These are phyloP conservation scores for Phortica okadai DNA, from an alignment of 2,888 invertebrate genomes.

Conservation along the genomic window DNA sequence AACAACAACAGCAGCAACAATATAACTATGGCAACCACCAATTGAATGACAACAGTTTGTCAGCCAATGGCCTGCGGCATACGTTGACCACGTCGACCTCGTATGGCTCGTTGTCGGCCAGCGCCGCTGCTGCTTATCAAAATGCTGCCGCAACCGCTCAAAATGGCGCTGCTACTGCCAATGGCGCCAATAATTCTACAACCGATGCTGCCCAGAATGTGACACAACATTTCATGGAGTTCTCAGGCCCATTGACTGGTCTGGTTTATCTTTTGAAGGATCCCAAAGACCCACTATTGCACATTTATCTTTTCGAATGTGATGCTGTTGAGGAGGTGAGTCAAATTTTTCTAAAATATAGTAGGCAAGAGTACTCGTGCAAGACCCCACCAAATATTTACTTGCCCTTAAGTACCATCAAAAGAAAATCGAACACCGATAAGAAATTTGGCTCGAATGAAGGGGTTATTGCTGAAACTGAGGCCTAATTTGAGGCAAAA, in stretches of 20 bases:
- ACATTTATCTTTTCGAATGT: conserved; percentile 85
- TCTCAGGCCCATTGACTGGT: conserved; percentile 79
- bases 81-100: conserved; percentile 72
- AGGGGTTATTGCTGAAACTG: no score
- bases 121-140: conserved; percentile 67
- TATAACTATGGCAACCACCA: conserved; percentile 10
- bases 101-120: conserved; percentile 71
- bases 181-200: conserved; percentile 40
- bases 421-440: no score
- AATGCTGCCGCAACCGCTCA: conserved; percentile 33
- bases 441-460: no score
- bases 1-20: neutral
- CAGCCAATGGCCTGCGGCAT: conserved; percentile 57
- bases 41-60: conserved; percentile 41
- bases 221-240: conserved; percentile 74
- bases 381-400: no score
- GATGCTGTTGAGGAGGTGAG: conserved; percentile 83
- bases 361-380: no score
- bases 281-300: conserved; percentile 84
- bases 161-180: conserved; percentile 21
- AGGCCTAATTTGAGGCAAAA: no score
- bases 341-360: conserved; percentile 48
- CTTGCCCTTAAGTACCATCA: no score
- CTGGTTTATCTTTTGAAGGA: conserved; percentile 86
- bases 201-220: conserved; percentile 53